Percentiles rank a stretch among this genome's conserved stretches.
phyloP scores from a whole-genome alignment of 2,888 invertebrate species.

The Terebella lapidaria region DNA sequence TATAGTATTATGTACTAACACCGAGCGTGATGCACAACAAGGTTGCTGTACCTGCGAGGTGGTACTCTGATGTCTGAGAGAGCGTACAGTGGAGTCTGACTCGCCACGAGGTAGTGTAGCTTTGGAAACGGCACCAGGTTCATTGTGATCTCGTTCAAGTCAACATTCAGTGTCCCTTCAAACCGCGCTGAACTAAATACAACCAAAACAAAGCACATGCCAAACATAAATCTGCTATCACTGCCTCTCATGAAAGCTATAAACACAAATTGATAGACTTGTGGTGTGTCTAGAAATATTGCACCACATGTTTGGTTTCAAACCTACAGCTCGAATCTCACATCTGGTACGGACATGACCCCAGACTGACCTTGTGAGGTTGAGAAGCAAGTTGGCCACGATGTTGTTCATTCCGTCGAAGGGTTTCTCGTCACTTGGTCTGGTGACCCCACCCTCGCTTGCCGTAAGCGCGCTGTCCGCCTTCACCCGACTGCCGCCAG shows the following conservation, averaged over 20 bases:
- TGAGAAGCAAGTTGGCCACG: slow-evolving; percentile 53
- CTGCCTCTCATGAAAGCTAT: too few species aligned
- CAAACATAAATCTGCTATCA: too few species aligned
- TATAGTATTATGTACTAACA: too few species aligned
- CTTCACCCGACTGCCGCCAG: slow-evolving; percentile 29
- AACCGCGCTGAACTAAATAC: slow-evolving; percentile 52
- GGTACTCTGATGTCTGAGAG: slow-evolving; percentile 46
- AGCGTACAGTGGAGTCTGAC: slow-evolving; percentile 51
- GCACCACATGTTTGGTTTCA: too few species aligned
- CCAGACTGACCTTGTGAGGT: slow-evolving; percentile 50
- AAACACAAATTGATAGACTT: too few species aligned
- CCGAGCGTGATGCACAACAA: too few species aligned
- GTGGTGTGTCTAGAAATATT: too few species aligned
- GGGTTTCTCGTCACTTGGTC: slow-evolving; percentile 40
- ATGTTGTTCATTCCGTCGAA: slow-evolving; percentile 56
- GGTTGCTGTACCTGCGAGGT: slow-evolving; percentile 40
- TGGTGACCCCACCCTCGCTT: slow-evolving; percentile 38
- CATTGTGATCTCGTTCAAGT: slow-evolving; percentile 55
- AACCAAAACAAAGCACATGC: too few species aligned
- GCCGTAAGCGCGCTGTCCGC: slow-evolving; percentile 40
- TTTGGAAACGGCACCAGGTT: slow-evolving; percentile 55
- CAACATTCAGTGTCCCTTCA: slow-evolving; percentile 55
- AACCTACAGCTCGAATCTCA: too few species aligned
- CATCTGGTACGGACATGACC: too few species aligned
- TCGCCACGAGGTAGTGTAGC: slow-evolving; percentile 53